Evolutionary conservation across 2,797 vertebrate species (phyloP).

Genomic region (Alectoris magna): DNA sequence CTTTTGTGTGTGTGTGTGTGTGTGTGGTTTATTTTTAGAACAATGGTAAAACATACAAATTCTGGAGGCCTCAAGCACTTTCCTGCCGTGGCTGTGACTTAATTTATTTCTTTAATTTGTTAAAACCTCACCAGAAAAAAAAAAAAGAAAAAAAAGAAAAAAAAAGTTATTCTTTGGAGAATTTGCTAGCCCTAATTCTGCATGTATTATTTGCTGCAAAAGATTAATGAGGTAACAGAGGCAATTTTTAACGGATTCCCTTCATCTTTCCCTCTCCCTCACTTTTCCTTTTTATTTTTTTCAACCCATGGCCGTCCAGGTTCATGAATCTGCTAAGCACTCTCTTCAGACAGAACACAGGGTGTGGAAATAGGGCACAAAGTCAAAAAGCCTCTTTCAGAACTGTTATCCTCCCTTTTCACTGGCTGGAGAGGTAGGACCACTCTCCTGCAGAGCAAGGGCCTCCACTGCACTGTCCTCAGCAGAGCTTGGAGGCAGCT

Average conservation of each 20-base stretch:
- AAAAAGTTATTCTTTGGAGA: constrained; percentile 78
- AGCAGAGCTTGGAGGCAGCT: accelerated
- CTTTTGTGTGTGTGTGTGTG: not conserved
- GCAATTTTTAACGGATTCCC: constrained; percentile 77
- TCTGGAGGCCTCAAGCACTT: constrained; percentile 68
- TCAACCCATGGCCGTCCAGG: constrained; percentile 14
- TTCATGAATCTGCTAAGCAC: constrained; percentile 41
- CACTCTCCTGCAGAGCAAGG: not conserved
- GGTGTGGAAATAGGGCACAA: not conserved
- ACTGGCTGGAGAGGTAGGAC: not conserved
- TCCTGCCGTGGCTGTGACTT: constrained; percentile 74
- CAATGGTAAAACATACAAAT: constrained; percentile 70
- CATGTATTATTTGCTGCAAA: constrained; percentile 76
- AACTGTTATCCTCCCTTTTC: not conserved
- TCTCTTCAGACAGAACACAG: constrained; percentile 16
- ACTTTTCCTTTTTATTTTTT: not conserved
- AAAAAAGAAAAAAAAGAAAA: constrained; percentile 13
- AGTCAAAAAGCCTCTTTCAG: constrained; percentile 6
- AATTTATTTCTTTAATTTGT: constrained; percentile 85
- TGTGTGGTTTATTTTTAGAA: constrained; percentile 71
- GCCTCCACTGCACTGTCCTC: not conserved
- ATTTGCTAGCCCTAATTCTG: constrained; percentile 62
- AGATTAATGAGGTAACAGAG: constrained; percentile 78
- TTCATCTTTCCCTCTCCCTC: constrained; percentile 42
- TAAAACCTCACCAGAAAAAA: constrained; percentile 60